These are phyloP conservation scores for Nyctibius grandis DNA, from an alignment of 2,797 vertebrate genomes.

Conservation along the genomic window DNA sequence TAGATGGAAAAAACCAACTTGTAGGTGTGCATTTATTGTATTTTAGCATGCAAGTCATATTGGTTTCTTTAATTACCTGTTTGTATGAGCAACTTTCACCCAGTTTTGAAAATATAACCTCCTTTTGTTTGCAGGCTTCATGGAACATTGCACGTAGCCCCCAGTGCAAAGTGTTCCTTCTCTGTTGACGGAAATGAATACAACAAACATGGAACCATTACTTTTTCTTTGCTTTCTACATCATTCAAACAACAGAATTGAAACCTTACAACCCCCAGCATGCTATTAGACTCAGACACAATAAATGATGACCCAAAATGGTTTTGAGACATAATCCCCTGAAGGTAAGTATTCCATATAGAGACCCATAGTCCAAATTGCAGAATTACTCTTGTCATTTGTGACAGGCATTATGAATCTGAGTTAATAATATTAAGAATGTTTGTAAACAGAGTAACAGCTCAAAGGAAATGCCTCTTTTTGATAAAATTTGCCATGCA, in stretches of 20 bases:
- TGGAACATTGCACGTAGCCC: background rate
- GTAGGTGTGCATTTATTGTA: background rate
- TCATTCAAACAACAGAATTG: background rate
- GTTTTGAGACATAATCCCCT: background rate
- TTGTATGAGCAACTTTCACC: background rate
- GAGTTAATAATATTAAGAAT: slow-evolving; percentile 24
- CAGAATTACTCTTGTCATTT: slow-evolving; percentile 7
- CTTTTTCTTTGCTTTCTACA: background rate
- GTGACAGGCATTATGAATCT: slow-evolving; percentile 22
- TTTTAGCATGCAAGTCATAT: background rate
- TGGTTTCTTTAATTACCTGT: background rate
- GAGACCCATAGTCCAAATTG: background rate
- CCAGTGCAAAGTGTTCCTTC: background rate
- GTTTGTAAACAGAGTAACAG: slow-evolving; percentile 17
- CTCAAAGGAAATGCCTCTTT: background rate
- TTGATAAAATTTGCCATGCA: background rate
- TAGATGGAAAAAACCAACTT: background rate
- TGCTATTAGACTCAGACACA: background rate
- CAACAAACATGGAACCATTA: background rate
- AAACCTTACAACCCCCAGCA: background rate
- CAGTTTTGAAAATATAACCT: background rate
- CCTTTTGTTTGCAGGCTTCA: background rate
- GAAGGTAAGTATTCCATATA: background rate
- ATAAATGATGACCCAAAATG: slow-evolving; percentile 3
- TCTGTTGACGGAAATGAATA: background rate